Evolutionary conservation across 2,113 vertebrate genomes (phyloP).

Genomic region (Rhinoptilus africanus): DNA sequence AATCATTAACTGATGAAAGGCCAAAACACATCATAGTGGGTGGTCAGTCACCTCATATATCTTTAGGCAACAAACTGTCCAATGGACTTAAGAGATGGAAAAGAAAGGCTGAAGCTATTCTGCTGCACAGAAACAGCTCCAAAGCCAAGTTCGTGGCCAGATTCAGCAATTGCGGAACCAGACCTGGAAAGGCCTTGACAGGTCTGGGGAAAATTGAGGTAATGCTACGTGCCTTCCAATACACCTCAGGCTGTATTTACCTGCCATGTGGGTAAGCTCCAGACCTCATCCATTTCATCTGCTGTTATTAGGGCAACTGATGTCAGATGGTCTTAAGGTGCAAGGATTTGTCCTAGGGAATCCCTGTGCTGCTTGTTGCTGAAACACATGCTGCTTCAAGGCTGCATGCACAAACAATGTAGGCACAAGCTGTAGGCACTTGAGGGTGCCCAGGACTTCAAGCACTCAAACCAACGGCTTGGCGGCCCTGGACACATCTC

Average conservation of each 20-base stretch:
- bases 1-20: neutral
- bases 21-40: neutral
- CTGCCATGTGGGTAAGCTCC: fast-evolving
- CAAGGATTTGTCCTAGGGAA: neutral
- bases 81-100: neutral
- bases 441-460: neutral
- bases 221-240: neutral
- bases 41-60: neutral
- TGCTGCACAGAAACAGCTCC: neutral
- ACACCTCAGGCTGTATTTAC: neutral
- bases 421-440: neutral
- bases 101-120: neutral
- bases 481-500: neutral
- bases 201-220: neutral
- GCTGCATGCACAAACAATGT: neutral
- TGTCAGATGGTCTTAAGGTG: fast-evolving
- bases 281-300: neutral
- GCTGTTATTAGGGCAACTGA: neutral
- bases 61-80: neutral
- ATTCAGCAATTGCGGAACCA: neutral
- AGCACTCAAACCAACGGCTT: neutral
- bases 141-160: neutral
- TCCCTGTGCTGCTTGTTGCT: neutral
- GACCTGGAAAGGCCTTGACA: neutral
- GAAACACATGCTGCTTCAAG: neutral